Percentiles rank a stretch among this genome's conserved stretches.
These are phyloP conservation scores for Drosophila atripex DNA, from an alignment of 2,888 invertebrate genomes.

Conservation along the genomic window DNA sequence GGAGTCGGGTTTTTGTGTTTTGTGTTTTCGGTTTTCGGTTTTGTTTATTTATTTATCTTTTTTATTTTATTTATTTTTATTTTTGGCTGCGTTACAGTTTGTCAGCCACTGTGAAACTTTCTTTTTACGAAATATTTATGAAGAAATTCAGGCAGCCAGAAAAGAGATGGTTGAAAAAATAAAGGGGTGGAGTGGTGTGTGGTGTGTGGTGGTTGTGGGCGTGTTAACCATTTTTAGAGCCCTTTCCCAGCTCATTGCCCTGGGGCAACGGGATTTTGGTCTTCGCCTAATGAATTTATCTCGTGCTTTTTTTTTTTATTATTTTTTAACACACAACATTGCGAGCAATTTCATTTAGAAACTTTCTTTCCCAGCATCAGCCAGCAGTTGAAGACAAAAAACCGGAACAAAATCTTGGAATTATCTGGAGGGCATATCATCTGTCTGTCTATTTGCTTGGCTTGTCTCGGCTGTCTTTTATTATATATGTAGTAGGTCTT, in stretches of 20 bases:
- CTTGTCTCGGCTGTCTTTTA: constrained; percentile 3
- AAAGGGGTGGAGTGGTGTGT: constrained; percentile 3
- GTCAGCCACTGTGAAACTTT: constrained; percentile 59
- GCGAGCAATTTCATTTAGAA: constrained; percentile 66
- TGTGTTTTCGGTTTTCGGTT: constrained; percentile 11
- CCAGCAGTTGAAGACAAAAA: constrained; percentile 23
- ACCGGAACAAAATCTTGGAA: constrained; percentile 51
- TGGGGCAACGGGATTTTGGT: constrained; percentile 40
- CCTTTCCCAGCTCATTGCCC: constrained; percentile 50
- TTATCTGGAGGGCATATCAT: constrained; percentile 43
- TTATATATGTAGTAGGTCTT: neutral
- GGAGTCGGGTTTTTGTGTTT: constrained; percentile 33
- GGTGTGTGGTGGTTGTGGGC: constrained; percentile 55
- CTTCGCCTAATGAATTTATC: constrained; percentile 60
- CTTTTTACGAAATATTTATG: constrained; percentile 71
- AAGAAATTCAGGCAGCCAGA: constrained; percentile 59
- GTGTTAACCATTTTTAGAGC: constrained; percentile 58
- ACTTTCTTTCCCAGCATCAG: constrained; percentile 42
- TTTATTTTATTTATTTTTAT: constrained; percentile 10
- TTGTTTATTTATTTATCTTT: constrained; percentile 35
- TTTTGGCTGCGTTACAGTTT: constrained; percentile 72
- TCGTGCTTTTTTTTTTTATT: constrained; percentile 29
- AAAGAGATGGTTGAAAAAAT: constrained; percentile 10
- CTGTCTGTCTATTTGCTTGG: constrained; percentile 7
- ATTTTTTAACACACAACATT: constrained; percentile 53